These are phyloP conservation scores for Drosophila nigromelanica DNA, from an alignment of 1,140 invertebrate species.

Conservation along the genomic window DNA sequence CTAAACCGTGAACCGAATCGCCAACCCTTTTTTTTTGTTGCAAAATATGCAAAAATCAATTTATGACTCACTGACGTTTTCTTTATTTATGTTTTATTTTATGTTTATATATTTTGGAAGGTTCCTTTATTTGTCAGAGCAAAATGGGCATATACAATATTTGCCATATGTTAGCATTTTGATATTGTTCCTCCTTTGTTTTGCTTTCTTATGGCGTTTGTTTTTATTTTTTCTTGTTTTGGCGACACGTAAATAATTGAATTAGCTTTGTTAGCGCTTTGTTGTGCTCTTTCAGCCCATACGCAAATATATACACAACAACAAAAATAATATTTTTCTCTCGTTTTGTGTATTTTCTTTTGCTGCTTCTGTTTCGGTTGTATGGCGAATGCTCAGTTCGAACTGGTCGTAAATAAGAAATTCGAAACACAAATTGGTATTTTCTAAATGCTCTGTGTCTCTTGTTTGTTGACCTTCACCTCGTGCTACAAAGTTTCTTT, in stretches of 20 bases:
- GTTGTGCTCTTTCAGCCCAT: slow-evolving; percentile 44
- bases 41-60: neutral
- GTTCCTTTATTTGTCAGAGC: neutral
- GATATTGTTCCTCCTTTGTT: slow-evolving; percentile 4
- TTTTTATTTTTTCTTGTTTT: slow-evolving; percentile 39
- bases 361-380: slow-evolving; percentile 26
- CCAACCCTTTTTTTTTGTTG: no score
- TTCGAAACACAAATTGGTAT: slow-evolving; percentile 28
- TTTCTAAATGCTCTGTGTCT: slow-evolving; percentile 32
- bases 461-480: slow-evolving; percentile 61
- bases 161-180: slow-evolving; percentile 33
- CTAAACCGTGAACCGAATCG: no score
- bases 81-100: neutral
- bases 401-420: neutral
- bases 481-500: slow-evolving; percentile 34
- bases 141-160: slow-evolving; percentile 5
- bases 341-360: slow-evolving; percentile 17
- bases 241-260: slow-evolving; percentile 66
- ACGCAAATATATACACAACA: slow-evolving; percentile 19
- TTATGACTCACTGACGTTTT: slow-evolving; percentile 14
- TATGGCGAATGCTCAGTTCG: slow-evolving; percentile 9
- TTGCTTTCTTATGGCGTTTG: slow-evolving; percentile 9
- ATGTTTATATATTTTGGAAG: slow-evolving; percentile 1
- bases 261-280: slow-evolving; percentile 69
- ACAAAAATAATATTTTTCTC: slow-evolving; percentile 7